These are phyloP conservation scores for Urocynchramus pylzowi DNA, from an alignment of 2,113 vertebrate genomes.

Conservation along the genomic window DNA sequence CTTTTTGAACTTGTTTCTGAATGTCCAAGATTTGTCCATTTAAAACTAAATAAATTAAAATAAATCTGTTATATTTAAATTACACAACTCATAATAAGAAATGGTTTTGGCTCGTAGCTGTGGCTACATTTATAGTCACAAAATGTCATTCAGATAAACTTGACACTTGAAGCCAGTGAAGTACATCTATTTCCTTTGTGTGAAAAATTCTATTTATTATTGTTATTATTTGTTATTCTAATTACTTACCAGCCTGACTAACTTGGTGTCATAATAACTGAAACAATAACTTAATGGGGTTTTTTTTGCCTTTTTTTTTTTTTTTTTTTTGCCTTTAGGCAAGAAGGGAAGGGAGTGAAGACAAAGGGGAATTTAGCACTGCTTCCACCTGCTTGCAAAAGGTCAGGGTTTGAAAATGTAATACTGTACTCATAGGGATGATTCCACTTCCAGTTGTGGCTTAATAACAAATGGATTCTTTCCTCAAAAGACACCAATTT, in stretches of 20 bases:
- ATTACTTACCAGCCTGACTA: background rate
- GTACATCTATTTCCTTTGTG: background rate
- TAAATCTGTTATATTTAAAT: background rate
- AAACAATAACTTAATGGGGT: background rate
- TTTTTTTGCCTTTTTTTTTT: fast-evolving
- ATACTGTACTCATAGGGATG: background rate
- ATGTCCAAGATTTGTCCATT: background rate
- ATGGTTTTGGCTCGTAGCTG: fast-evolving
- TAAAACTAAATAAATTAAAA: background rate
- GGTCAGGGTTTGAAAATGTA: background rate
- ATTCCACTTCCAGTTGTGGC: background rate
- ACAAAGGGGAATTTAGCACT: background rate
- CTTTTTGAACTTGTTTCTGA: background rate
- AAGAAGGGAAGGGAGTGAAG: background rate
- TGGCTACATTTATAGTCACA: background rate
- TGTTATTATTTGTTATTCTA: background rate
- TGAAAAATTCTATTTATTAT: background rate
- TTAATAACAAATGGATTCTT: background rate
- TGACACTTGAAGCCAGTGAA: background rate
- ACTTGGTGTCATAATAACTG: background rate
- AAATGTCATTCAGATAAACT: background rate
- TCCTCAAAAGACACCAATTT: background rate
- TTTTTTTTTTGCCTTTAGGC: fast-evolving
- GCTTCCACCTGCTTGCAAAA: background rate
- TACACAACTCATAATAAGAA: background rate